Percentiles rank a stretch among this genome's conserved stretches.
phyloP scores from a whole-genome alignment of 2,113 vertebrate species.

The Echinops telfairi region DNA sequence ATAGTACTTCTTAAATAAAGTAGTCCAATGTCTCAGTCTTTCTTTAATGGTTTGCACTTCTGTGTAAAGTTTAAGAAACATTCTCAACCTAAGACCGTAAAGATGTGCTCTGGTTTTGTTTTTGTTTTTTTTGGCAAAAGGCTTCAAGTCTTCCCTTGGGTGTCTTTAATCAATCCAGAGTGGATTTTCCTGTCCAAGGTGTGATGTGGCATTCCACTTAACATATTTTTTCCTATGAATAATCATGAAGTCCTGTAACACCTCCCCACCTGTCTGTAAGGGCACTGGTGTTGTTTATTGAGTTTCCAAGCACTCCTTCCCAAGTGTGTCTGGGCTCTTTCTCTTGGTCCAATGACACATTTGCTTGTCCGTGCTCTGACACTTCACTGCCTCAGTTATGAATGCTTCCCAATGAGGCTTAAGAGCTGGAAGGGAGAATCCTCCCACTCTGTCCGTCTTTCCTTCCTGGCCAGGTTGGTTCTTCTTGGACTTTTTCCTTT shows the following conservation, averaged over 20 bases:
- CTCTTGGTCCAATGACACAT: neutral
- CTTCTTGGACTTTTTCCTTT: constrained; percentile 16
- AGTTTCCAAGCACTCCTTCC: neutral
- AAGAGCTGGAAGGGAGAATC: neutral
- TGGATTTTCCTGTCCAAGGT: neutral
- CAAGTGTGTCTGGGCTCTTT: neutral
- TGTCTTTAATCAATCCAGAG: neutral
- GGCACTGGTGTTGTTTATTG: neutral
- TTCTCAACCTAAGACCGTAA: neutral
- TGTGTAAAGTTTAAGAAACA: constrained; percentile 20
- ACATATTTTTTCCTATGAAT: neutral
- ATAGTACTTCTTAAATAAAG: neutral
- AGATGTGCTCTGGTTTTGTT: neutral
- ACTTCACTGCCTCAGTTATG: neutral
- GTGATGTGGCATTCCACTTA: neutral
- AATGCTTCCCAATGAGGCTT: neutral
- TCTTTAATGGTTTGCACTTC: neutral
- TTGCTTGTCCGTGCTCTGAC: neutral
- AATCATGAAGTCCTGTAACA: neutral
- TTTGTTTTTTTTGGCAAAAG: constrained; percentile 26
- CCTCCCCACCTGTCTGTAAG: neutral
- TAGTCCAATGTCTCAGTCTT: neutral
- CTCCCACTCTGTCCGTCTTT: neutral
- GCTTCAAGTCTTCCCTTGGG: neutral
- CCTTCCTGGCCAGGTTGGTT: constrained; percentile 5